Percentiles rank a stretch among this genome's conserved stretches.
These are phyloP conservation scores for Pomacea canaliculata DNA, from an alignment of 2,888 invertebrate genomes.

Conservation along the genomic window DNA sequence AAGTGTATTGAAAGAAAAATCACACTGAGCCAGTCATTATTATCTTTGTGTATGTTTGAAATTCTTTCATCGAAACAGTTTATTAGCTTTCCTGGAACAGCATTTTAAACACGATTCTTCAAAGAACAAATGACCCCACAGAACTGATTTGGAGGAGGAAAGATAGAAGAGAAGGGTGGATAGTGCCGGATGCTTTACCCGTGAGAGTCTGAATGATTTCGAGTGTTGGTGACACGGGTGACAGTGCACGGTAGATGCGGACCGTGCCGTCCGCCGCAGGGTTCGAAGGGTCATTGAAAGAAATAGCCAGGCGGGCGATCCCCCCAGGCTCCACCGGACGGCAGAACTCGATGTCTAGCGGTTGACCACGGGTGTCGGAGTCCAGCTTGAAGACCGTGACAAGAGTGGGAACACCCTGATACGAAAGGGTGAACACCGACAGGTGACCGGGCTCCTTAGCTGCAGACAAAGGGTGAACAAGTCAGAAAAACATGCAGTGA, in stretches of 20 bases:
- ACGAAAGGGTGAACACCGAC: constrained; percentile 12
- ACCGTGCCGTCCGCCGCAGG: constrained; percentile 19
- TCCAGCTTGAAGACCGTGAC: constrained; percentile 13
- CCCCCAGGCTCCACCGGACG: constrained; percentile 7
- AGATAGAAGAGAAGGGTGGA: too few relatives aligned
- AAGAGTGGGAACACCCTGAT: constrained; percentile 20
- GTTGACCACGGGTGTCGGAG: constrained; percentile 13
- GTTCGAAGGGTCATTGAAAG: constrained; percentile 19
- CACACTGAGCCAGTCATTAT: background rate
- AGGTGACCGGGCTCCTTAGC: constrained; percentile 22
- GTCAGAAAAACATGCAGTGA: too few relatives aligned
- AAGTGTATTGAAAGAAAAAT: background rate
- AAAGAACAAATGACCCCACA: too few relatives aligned
- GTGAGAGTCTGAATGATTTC: constrained; percentile 5
- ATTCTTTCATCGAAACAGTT: background rate
- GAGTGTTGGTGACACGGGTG: background rate
- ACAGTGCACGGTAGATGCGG: constrained; percentile 8
- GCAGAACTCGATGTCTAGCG: constrained; percentile 29
- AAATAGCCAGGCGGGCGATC: constrained; percentile 20
- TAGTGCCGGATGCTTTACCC: background rate
- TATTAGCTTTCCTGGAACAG: too few relatives aligned
- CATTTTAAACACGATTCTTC: too few relatives aligned
- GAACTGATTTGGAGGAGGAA: too few relatives aligned
- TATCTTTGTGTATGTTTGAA: constrained; percentile 7
- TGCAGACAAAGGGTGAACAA: background rate